Percentiles rank a stretch among this genome's conserved stretches.
Conservation (phyloP, 2,113 vertebrate genomes). For the Chionis minor region DNA sequence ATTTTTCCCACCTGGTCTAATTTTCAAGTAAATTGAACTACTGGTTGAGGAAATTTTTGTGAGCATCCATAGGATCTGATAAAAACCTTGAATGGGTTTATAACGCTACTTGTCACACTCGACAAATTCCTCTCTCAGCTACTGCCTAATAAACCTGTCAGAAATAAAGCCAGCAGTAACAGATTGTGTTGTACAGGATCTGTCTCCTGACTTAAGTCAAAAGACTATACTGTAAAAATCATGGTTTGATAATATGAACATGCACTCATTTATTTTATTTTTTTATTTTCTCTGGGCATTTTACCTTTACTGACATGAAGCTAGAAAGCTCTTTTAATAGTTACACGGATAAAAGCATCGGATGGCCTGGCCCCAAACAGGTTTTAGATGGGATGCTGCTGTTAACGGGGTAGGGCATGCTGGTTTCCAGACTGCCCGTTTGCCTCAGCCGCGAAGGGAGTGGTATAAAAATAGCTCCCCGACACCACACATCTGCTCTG, state of each 20-base stretch:
- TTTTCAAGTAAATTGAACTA: neutral
- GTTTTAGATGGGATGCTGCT: neutral
- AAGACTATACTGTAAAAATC: neutral
- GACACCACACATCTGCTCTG: fast-evolving
- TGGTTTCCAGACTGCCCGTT: neutral
- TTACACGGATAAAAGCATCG: neutral
- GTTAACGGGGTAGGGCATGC: too few relatives aligned
- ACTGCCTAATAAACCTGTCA: neutral
- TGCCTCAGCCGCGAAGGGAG: neutral
- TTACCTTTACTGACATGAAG: neutral
- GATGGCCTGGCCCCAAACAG: neutral
- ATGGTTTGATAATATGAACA: fast-evolving
- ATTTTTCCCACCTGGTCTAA: neutral
- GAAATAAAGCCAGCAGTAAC: neutral
- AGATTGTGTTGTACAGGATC: neutral
- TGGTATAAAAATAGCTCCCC: neutral
- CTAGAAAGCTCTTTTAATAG: neutral
- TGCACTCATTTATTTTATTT: fast-evolving
- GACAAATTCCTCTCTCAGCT: neutral
- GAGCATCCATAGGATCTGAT: neutral
- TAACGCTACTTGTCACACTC: fast-evolving
- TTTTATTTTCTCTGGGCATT: neutral
- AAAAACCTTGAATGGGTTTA: neutral
- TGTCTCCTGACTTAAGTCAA: too few relatives aligned
- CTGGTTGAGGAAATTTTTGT: neutral